Evolutionary conservation across 2,888 invertebrate species (phyloP), one percentile per base, ranked within the genome.

Genomic region (Apotomis betuletana): DNA sequence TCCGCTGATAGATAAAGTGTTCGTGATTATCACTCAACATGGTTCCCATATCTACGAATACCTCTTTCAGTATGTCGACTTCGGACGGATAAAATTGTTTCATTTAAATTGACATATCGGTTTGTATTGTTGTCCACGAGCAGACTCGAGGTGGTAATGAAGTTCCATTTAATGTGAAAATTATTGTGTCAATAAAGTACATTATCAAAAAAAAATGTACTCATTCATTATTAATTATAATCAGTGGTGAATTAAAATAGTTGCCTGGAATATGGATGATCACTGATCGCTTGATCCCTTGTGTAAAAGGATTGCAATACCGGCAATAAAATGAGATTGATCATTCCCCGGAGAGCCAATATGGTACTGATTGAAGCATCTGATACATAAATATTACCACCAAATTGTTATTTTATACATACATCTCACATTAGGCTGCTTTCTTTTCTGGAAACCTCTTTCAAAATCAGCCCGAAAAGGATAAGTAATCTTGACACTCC

Each of bases 1-100:
- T 86, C 79, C 82, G 78, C 74, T 79, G 83, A 86, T 85, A 85
- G 87, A 86, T 85, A 87, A 88, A 88, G 81, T 81, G 77, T 83
- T 83, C 78, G 81, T 82, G 85, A 86, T 87, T 87, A 85, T 81
- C 85, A 84, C 83, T 86, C 81, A 79, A 75, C 71, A 73, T 73
- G 62, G 74, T 74, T 76, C 76, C 55, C 51, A 58, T 65, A 5
- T 38, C 54, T 63, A 1, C 27, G 1, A 27, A 27, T 27, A 27
- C 27, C 27, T 27, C 27, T 27, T 27, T 27, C 27, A 27, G 27
- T 27, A 27, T 27, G 27, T 27, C 27, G 27, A 27, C 27, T 2
- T 27, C 27, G 27, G 27, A 27, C 27, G 27, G 27, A 27, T 27
- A 27, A 27, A 27, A 27, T 27, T 2, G 10, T 2, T 9, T 41